Base-by-base conservation (phyloP, 2,113 vertebrate species). In the Pollachius pollachius region DNA sequence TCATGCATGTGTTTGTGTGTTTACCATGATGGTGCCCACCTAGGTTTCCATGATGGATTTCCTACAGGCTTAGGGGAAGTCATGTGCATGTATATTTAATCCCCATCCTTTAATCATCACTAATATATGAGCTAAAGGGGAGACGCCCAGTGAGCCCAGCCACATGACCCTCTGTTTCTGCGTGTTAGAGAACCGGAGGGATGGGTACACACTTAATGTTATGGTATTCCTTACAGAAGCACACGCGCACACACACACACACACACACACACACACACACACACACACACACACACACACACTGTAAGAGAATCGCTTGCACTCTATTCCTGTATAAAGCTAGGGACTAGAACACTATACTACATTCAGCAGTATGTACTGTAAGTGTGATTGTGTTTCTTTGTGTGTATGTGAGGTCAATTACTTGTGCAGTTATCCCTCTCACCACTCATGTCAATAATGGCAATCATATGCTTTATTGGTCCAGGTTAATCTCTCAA, bases 61-160 rank as follows among this genome's bases (percentile, higher is more conserved):
- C 67, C 76, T 78, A 86, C 82, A 87, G 81, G 77, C 61, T 69
- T 79, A 85, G 54, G 54, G 54, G 85, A 70, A 83, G 71, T 54
- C 66, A 62, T 68, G 25, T 75, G 62, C 89, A 89, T 89, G 84
- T 73, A 87, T 90, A 89, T 89, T 89, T 89, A 81, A 90, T 87
- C 81, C 71, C 23, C 66, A 57, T 54, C 27, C 61, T 68, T 72
- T 81, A 81, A 57, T 84, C 86, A 89, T 90, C 54, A 72, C 73
- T 90, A 81, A 90, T 90, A 74, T 76, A 88, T 86, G 86, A 88
- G 73, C 60, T 80, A 76, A 77, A 74, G 68, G 80, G 77, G 76
- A 84, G 82, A 80, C 62, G 62, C 56, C 58, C 65, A 13, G 52
- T 13, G 12, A 3, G 9, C 37, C 37, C 64, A 37, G 15, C 16